phyloP scores from a whole-genome alignment of 1,140 invertebrate genomes.

The Orius laevigatus region DNA sequence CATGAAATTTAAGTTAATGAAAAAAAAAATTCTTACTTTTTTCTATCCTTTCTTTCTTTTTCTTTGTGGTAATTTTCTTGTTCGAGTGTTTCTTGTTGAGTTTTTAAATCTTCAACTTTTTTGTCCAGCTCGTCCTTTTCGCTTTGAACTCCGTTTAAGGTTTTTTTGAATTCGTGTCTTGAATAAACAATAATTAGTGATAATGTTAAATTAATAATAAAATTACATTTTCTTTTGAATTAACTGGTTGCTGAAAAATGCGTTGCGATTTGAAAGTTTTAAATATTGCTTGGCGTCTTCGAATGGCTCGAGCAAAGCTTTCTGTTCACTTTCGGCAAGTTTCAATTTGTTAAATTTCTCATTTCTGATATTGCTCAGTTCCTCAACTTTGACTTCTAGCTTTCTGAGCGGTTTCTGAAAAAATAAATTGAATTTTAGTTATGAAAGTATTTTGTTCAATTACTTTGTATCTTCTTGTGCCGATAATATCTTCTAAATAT shows the following conservation, averaged over 20 bases:
- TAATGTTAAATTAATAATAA: background rate
- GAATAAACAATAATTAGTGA: no score
- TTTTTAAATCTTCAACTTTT: slow-evolving; percentile 31
- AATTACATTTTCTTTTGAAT: slow-evolving; percentile 51
- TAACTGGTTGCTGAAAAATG: slow-evolving; percentile 46
- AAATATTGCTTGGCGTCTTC: slow-evolving; percentile 73
- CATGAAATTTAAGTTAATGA: no score
- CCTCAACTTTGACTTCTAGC: slow-evolving; percentile 57
- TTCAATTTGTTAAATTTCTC: slow-evolving; percentile 83
- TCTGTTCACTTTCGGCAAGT: slow-evolving; percentile 78
- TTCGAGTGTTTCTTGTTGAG: slow-evolving; percentile 21
- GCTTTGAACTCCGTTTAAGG: slow-evolving; percentile 24
- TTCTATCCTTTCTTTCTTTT: slow-evolving; percentile 33
- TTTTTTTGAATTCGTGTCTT: slow-evolving; percentile 2
- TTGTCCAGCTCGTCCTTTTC: slow-evolving; percentile 35
- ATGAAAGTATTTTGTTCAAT: background rate
- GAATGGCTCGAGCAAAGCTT: slow-evolving; percentile 68
- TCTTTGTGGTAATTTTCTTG: slow-evolving; percentile 34
- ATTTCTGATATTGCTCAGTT: slow-evolving; percentile 56
- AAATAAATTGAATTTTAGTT: slow-evolving; percentile 1
- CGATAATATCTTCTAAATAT: slow-evolving; percentile 97
- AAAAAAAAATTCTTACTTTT: slow-evolving; percentile 33
- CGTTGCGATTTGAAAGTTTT: slow-evolving; percentile 57
- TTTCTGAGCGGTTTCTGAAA: slow-evolving; percentile 60
- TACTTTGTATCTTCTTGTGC: slow-evolving; percentile 72